Conservation (phyloP, 2,113 vertebrate species). For the Dasyprocta punctata region DNA sequence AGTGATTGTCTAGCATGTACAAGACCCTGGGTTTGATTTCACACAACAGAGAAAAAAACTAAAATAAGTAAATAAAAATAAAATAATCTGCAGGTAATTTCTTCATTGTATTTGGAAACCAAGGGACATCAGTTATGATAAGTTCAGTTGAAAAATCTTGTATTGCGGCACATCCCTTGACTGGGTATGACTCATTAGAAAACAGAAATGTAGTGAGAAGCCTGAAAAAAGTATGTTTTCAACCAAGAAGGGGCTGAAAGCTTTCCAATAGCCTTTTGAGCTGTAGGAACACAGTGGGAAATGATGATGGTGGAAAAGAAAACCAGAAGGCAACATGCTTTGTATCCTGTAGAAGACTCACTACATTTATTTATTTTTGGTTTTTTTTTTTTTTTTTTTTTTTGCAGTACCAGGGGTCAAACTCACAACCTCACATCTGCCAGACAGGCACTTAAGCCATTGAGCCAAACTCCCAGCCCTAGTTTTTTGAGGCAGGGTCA, state of each 20-base stretch:
- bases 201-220: background rate
- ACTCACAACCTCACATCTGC: no score
- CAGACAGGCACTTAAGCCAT: no score
- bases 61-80: background rate
- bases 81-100: background rate
- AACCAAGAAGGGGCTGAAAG: background rate
- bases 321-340: background rate
- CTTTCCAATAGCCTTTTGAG: background rate
- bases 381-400: no score
- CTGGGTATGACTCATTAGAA: background rate
- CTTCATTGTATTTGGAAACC: background rate
- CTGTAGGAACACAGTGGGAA: background rate
- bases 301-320: background rate
- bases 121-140: background rate
- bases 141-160: background rate
- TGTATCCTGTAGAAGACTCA: background rate
- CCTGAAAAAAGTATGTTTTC: background rate
- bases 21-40: background rate
- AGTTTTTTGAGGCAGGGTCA: no score
- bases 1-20: background rate
- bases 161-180: background rate
- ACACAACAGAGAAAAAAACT: background rate
- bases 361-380: background rate
- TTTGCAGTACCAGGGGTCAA: no score
- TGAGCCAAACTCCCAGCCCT: no score